These are phyloP conservation scores for Pristionchus exspectatus DNA, from an alignment of 2,888 invertebrate genomes.

Conservation along the genomic window DNA sequence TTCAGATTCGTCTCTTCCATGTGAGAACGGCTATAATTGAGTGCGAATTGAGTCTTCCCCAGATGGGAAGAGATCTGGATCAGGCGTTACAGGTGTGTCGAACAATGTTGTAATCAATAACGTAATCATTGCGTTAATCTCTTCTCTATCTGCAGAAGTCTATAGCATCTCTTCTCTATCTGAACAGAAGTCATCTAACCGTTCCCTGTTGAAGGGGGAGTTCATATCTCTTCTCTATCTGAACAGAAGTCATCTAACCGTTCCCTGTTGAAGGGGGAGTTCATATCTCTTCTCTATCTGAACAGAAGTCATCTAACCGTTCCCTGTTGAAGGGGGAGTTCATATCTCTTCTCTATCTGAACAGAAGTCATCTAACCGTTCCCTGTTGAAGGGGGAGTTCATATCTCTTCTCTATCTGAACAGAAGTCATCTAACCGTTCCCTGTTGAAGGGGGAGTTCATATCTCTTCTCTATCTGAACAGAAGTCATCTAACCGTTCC, in stretches of 20 bases:
- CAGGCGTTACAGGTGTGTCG: background rate
- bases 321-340: too few relatives aligned
- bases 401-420: slow-evolving; percentile 27
- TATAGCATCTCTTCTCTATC: slow-evolving; percentile 19
- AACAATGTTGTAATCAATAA: background rate
- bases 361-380: background rate
- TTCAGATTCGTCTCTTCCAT: slow-evolving; percentile 27
- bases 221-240: slow-evolving; percentile 39
- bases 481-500: background rate
- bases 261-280: too few relatives aligned
- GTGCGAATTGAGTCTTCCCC: slow-evolving; percentile 39
- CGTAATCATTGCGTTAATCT: background rate
- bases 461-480: slow-evolving; percentile 22
- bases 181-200: background rate
- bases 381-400: too few relatives aligned
- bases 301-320: background rate
- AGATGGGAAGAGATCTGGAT: slow-evolving; percentile 36
- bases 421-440: background rate
- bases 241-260: background rate
- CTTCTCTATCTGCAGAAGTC: background rate
- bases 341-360: slow-evolving; percentile 30
- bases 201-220: slow-evolving; percentile 17
- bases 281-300: slow-evolving; percentile 28
- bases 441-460: too few relatives aligned
- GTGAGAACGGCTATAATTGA: background rate